A percentile compares a stretch with the other conserved stretches of the same genome.
Evolutionary conservation across 2,113 vertebrate species (phyloP).

Genomic region (Psittacula cyanocephala): DNA sequence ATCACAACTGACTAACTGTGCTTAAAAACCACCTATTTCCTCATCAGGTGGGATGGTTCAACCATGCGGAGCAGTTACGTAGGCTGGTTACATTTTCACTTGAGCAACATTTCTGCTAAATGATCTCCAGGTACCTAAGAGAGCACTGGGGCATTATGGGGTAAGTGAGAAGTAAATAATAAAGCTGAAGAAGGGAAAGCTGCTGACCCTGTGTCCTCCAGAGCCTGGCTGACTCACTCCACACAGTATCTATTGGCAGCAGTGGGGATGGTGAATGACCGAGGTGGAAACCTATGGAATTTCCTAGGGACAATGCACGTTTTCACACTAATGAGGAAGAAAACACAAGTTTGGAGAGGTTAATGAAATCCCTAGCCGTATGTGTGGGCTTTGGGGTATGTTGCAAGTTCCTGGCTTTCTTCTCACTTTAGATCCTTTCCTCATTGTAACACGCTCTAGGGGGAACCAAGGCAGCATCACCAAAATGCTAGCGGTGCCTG

Average conservation of each 20-base stretch:
- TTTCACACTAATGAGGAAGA: background rate
- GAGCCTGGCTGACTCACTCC: background rate
- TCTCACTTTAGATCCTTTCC: background rate
- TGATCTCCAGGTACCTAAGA: background rate
- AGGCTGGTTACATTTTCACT: background rate
- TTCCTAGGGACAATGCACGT: background rate
- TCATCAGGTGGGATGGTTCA: background rate
- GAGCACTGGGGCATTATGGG: no score
- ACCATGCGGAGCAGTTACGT: background rate
- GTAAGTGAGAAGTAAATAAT: background rate
- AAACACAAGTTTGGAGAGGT: background rate
- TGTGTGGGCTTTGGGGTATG: background rate
- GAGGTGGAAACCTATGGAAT: background rate
- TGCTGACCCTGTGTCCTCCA: background rate
- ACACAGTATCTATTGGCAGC: rapidly evolving
- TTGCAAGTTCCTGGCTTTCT: background rate
- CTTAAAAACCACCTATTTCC: background rate
- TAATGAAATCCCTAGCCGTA: background rate
- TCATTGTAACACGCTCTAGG: rapidly evolving
- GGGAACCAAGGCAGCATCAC: background rate
- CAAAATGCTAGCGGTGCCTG: background rate
- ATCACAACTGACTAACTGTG: background rate
- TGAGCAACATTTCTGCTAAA: background rate
- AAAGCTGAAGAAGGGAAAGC: background rate
- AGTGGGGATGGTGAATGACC: rapidly evolving